Evolutionary conservation across 2,888 invertebrate species (phyloP).

Genomic region (Ypsolopha sequella): DNA sequence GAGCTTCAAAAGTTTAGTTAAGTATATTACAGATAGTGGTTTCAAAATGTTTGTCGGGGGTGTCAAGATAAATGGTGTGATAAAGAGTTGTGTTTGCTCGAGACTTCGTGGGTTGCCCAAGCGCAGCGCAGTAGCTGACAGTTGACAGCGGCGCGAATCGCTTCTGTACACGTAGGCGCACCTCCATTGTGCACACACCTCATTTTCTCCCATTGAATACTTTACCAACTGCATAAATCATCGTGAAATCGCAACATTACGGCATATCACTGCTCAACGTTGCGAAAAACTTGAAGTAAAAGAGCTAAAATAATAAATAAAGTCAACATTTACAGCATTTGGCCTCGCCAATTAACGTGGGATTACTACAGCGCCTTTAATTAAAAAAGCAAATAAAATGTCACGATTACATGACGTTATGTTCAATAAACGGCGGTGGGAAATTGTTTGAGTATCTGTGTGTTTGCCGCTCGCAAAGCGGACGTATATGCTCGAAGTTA

Average conservation of each 20-base stretch:
- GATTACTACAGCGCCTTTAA: neutral
- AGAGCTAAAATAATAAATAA: too few species aligned
- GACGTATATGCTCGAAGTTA: too few species aligned
- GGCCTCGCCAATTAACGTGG: neutral
- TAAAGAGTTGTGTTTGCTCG: neutral
- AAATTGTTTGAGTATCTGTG: too few species aligned
- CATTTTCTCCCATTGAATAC: conserved; percentile 43
- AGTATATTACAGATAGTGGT: neutral
- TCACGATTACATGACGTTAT: conserved; percentile 12
- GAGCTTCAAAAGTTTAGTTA: too few species aligned
- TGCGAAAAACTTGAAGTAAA: neutral
- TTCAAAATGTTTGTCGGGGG: neutral
- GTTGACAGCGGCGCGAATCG: conserved; percentile 30
- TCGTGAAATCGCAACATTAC: conserved; percentile 19
- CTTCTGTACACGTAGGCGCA: conserved; percentile 35
- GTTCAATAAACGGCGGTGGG: conserved; percentile 6
- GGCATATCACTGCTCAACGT: neutral
- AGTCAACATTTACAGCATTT: neutral
- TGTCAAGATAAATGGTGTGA: neutral
- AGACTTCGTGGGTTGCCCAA: conserved; percentile 14
- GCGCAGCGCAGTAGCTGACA: conserved; percentile 43
- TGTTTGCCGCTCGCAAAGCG: too few species aligned
- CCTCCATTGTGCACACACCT: conserved; percentile 48
- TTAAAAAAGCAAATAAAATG: conserved; percentile 11
- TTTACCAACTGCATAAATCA: conserved; percentile 37